A percentile compares a stretch with the other conserved stretches of the same genome.
Evolutionary conservation across 1,140 invertebrate genomes (phyloP).

Genomic region (Homalodisca vitripennis): DNA sequence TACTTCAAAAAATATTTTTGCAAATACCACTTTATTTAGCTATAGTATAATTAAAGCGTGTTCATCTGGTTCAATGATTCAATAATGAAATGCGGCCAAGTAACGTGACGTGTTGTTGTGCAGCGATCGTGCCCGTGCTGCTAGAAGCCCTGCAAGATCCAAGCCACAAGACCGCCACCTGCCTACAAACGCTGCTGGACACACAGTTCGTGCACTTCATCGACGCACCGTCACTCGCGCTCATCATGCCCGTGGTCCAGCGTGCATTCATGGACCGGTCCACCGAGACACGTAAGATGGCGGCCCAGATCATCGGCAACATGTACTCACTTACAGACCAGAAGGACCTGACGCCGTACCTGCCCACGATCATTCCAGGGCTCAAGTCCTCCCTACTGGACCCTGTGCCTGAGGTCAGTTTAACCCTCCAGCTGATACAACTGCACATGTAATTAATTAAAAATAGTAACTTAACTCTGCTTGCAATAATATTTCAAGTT

Average conservation of each 20-base stretch:
- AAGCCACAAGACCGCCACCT: conserved; percentile 89
- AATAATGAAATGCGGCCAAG: too few relatives aligned
- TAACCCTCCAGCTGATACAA: background rate
- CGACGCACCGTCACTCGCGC: conserved; percentile 78
- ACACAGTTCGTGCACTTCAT: conserved; percentile 99
- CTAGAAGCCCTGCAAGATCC: conserved; percentile 80
- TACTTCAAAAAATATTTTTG: too few relatives aligned
- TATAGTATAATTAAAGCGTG: too few relatives aligned
- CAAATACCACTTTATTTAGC: too few relatives aligned
- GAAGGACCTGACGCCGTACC: conserved; percentile 95
- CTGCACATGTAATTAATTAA: too few relatives aligned
- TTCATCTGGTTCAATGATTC: too few relatives aligned
- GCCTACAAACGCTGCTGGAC: conserved; percentile 89
- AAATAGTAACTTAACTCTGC: too few relatives aligned
- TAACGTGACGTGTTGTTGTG: too few relatives aligned
- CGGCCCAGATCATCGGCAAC: conserved; percentile 97
- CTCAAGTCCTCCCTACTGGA: conserved; percentile 95
- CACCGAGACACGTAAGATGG: conserved; percentile 98
- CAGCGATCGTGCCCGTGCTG: conserved; percentile 85
- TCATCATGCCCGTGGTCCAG: conserved; percentile 99
- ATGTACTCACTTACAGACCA: conserved; percentile 99
- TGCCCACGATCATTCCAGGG: conserved; percentile 93
- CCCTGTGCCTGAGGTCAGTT: conserved; percentile 93
- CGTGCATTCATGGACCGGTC: conserved; percentile 95
- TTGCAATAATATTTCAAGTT: too few relatives aligned